These are phyloP conservation scores for Calosoma granatense DNA, from an alignment of 1,140 invertebrate species.

Conservation along the genomic window DNA sequence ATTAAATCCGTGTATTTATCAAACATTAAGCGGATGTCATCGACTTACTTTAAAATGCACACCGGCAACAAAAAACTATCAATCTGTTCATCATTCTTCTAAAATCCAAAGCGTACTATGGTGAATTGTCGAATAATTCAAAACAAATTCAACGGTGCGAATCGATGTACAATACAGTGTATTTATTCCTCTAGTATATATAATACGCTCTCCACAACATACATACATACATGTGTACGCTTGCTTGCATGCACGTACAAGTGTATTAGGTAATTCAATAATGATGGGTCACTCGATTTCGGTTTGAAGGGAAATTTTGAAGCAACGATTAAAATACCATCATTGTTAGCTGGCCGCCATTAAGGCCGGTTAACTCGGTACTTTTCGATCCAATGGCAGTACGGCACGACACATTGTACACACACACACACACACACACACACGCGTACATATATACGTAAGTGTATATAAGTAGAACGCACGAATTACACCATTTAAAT, in stretches of 20 bases:
- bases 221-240: background rate
- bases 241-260: background rate
- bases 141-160: no score
- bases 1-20: no score
- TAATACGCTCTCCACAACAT: background rate
- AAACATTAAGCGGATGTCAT: no score
- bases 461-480: no score
- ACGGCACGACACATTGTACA: constrained; percentile 3
- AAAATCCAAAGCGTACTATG: background rate
- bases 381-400: constrained; percentile 5
- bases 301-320: background rate
- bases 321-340: constrained; percentile 4
- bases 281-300: background rate
- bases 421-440: background rate
- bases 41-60: no score
- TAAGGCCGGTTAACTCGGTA: constrained; percentile 2
- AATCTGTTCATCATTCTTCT: background rate
- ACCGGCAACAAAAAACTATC: no score
- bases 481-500: constrained; percentile 6
- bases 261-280: background rate
- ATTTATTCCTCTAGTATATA: background rate
- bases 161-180: no score
- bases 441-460: background rate
- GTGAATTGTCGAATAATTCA: background rate
- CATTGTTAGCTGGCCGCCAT: constrained; percentile 3